Base-by-base conservation (phyloP, 2,797 vertebrate genomes). In the Spondyliosoma cantharus region DNA sequence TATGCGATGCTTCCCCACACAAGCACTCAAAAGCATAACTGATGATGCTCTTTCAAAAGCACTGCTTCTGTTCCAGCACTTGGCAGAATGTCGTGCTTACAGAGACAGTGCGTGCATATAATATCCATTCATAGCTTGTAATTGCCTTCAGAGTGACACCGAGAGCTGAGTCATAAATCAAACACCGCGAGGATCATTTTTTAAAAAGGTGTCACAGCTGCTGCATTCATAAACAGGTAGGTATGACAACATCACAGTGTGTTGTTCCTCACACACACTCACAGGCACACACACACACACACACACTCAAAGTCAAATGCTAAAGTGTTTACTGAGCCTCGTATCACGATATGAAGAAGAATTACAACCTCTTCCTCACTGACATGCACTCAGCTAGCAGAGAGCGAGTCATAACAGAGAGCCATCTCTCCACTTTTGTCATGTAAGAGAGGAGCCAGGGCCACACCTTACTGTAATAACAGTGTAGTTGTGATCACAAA, bases 111-210 rank as follows among this genome's bases (percentile, higher is more conserved):
- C 70, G 76, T 90, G 91, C 86, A 89, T 90, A 92, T 93, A 90
- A 93, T 91, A 93, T 89, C 74, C 92, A 94, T 94, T 94, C 91
- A 93, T 93, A 90, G 88, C 88, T 91, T 89, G 86, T 93, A 95
- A 94, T 94, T 94, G 92, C 90, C 86, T 92, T 94, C 87, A 87
- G 81, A 93, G 86, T 86, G 93, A 93, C 93, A 94, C 81, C n/a
- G 70, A 86, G 80, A 91, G 86, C 86, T 68, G 90, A 88, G 74
- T 85, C 93, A 94, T 93, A 91, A 94, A 95, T 95, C 91, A 93
- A 87, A 91, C 83, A 56, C 57, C 7, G 83, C 81, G 79, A 86
- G 81, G 88, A 86, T 72, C 81, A 69, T 87, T 84, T 90, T 89
- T 83, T 76, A 78, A 91, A 79, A 87, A 89, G 67, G 78, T 90